phyloP scores from a whole-genome alignment of 2,888 invertebrate genomes.

The Ferdinandea cuprea region DNA sequence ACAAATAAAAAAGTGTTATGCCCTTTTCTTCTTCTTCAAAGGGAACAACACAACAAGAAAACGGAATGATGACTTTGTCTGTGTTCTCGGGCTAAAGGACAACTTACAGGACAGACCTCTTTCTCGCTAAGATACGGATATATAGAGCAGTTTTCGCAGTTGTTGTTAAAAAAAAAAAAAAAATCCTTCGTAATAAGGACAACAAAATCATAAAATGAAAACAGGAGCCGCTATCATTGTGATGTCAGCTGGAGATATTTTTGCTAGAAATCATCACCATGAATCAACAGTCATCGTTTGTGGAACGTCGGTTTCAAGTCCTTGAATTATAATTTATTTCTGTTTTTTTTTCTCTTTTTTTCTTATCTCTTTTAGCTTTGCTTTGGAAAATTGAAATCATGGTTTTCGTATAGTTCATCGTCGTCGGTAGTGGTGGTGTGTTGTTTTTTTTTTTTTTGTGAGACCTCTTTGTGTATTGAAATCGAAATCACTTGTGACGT shows the following conservation, averaged over 20 bases:
- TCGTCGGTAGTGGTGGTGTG: slow-evolving; percentile 11
- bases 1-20: slow-evolving; percentile 71
- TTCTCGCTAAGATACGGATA: slow-evolving; percentile 14
- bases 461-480: slow-evolving; percentile 61
- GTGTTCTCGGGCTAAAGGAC: slow-evolving; percentile 64
- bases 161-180: slow-evolving; percentile 16
- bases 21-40: slow-evolving; percentile 64
- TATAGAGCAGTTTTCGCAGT: slow-evolving; percentile 16
- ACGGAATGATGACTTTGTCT: slow-evolving; percentile 68
- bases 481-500: slow-evolving; percentile 63
- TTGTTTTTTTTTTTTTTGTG: slow-evolving; percentile 14
- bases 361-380: slow-evolving; percentile 1
- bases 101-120: slow-evolving; percentile 56
- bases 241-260: slow-evolving; percentile 54
- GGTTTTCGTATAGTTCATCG: slow-evolving; percentile 53
- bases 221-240: slow-evolving; percentile 42
- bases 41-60: slow-evolving; percentile 55
- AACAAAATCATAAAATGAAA: slow-evolving; percentile 28
- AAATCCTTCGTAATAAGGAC: too few species aligned
- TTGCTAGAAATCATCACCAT: slow-evolving; percentile 68
- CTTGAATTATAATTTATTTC: slow-evolving; percentile 42
- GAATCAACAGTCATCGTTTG: slow-evolving; percentile 71
- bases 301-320: slow-evolving; percentile 60
- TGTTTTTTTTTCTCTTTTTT: too few species aligned
- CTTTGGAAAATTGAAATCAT: slow-evolving; percentile 26